A percentile compares a stretch with the other conserved stretches of the same genome.
Conservation (phyloP, 2,113 vertebrate species). For the Clarias macrocephalus region DNA sequence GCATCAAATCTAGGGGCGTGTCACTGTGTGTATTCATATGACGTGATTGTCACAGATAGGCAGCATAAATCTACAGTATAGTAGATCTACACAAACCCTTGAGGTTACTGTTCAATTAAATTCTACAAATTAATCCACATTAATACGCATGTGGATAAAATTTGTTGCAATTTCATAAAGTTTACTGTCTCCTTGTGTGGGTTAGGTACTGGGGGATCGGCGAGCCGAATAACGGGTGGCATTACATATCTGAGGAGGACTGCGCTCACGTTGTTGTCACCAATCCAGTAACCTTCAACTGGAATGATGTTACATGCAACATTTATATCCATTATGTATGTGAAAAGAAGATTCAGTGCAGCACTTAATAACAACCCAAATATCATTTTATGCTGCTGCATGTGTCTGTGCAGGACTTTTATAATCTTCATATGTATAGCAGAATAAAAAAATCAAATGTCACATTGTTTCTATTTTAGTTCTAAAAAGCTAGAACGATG, state of each 20-base stretch:
- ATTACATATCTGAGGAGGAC: neutral
- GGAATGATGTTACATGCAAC: neutral
- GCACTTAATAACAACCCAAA: constrained; percentile 20
- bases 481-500: neutral
- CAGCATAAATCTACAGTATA: neutral
- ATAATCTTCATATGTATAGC: too few relatives aligned
- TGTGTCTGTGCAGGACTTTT: neutral
- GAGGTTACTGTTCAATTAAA: neutral
- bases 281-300: neutral
- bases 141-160: neutral
- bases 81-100: too few relatives aligned
- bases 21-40: neutral
- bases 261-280: neutral
- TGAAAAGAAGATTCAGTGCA: constrained; percentile 29
- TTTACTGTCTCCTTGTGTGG: neutral
- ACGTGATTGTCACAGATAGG: neutral
- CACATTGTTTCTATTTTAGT: neutral
- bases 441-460: neutral
- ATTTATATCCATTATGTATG: neutral
- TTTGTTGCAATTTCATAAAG: neutral
- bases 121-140: neutral
- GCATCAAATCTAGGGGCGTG: neutral
- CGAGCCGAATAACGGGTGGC: neutral
- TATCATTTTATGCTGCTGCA: neutral
- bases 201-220: neutral